Conservation (phyloP, 2,113 vertebrate species). For the Pelusios castaneus region DNA sequence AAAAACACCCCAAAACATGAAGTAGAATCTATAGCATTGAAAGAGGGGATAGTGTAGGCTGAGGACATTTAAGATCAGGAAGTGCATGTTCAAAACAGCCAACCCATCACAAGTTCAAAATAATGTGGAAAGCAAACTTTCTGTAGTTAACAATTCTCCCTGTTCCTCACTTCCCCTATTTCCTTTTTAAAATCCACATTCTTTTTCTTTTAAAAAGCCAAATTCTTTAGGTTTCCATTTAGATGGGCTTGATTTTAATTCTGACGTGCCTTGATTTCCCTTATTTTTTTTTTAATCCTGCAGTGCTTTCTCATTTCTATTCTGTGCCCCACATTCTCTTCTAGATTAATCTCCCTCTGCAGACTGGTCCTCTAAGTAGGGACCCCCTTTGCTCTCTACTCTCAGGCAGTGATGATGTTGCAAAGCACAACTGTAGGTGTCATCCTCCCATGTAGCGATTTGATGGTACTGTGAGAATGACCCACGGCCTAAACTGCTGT, state of each 20-base stretch:
- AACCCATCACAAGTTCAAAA: background rate
- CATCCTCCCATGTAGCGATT: background rate
- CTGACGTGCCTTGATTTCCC: background rate
- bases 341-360: background rate
- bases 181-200: background rate
- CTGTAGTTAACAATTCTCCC: background rate
- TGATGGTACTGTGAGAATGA: background rate
- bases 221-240: background rate
- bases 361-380: background rate
- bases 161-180: background rate
- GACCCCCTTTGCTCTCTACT: background rate
- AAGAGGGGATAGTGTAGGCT: background rate
- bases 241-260: background rate
- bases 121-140: background rate
- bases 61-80: background rate
- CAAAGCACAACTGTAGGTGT: background rate
- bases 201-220: background rate
- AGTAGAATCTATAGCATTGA: background rate
- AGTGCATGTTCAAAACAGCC: background rate
- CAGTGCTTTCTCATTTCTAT: background rate
- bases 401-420: background rate
- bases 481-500: background rate
- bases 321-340: background rate
- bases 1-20: background rate
- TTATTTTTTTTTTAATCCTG: background rate